Evolutionary conservation across 30 jellyfish, hydroid and myxozoan genomes (phyloP).

Genomic region (Catostylus mosaicus): DNA sequence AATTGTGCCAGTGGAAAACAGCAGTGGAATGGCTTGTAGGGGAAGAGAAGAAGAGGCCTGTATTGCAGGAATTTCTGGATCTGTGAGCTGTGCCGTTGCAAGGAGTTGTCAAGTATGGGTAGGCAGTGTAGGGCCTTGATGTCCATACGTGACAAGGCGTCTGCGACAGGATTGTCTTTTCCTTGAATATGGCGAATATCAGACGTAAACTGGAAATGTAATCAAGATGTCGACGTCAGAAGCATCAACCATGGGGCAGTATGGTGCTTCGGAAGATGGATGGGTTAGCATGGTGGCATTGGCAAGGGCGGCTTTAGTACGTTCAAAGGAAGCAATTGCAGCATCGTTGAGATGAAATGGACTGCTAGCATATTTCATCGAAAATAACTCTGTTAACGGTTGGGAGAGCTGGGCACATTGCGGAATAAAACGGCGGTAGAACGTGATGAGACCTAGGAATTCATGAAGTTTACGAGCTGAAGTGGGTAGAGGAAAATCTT

Average conservation of each 20-base stretch:
- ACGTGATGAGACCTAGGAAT: too few species aligned
- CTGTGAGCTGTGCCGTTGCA: conserved; percentile 44
- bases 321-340: conserved; percentile 29
- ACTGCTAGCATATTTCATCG: too few species aligned
- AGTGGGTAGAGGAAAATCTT: too few species aligned
- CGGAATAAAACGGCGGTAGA: too few species aligned
- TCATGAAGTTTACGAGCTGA: too few species aligned
- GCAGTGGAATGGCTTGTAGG: conserved; percentile 27
- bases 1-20: conserved; percentile 21
- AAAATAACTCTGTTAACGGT: too few species aligned
- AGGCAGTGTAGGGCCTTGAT: background rate
- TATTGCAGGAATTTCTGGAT: conserved; percentile 9
- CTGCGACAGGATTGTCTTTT: background rate
- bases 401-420: too few species aligned
- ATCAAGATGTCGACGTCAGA: conserved; percentile 17
- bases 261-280: conserved; percentile 40
- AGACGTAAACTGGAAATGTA: background rate
- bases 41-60: conserved; percentile 16
- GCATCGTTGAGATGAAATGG: conserved; percentile 14
- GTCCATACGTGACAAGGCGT: background rate
- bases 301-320: conserved; percentile 29
- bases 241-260: conserved; percentile 34
- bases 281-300: conserved; percentile 40
- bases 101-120: conserved; percentile 20
- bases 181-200: conserved; percentile 24